These are phyloP conservation scores for Eurosta solidaginis DNA, from an alignment of 1,140 invertebrate genomes.

Conservation along the genomic window DNA sequence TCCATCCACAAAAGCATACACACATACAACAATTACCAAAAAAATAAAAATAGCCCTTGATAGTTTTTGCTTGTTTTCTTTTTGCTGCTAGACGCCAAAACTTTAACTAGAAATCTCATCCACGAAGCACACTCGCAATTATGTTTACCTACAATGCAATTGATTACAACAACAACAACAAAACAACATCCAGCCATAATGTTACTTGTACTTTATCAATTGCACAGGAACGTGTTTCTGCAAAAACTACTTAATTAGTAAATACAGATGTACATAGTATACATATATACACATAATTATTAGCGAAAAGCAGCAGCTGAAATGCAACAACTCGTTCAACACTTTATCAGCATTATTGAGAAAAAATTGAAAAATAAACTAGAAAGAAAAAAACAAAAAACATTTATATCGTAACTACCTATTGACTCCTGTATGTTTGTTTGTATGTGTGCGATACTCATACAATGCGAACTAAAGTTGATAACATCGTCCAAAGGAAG, in stretches of 20 bases:
- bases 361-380: not conserved
- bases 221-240: not conserved
- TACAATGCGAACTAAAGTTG: not conserved
- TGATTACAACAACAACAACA: constrained; percentile 22
- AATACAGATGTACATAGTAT: not conserved
- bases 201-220: constrained; percentile 17
- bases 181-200: too few relatives aligned
- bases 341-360: constrained; percentile 1
- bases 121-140: not conserved
- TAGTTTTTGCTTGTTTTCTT: too few relatives aligned
- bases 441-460: not conserved
- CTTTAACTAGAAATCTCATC: too few relatives aligned
- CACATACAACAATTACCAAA: too few relatives aligned
- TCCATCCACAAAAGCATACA: too few relatives aligned
- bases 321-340: not conserved
- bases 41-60: too few relatives aligned
- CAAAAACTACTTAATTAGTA: not conserved
- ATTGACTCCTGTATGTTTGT: not conserved
- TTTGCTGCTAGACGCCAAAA: too few relatives aligned
- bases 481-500: not conserved
- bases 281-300: not conserved
- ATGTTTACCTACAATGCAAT: constrained; percentile 15
- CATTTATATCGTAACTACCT: not conserved
- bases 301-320: not conserved
- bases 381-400: not conserved